A percentile compares a stretch with the other conserved stretches of the same genome.
Conservation (phyloP, 37 sponge, comb jelly and placozoan genomes). For the Aplysina aerophoba region DNA sequence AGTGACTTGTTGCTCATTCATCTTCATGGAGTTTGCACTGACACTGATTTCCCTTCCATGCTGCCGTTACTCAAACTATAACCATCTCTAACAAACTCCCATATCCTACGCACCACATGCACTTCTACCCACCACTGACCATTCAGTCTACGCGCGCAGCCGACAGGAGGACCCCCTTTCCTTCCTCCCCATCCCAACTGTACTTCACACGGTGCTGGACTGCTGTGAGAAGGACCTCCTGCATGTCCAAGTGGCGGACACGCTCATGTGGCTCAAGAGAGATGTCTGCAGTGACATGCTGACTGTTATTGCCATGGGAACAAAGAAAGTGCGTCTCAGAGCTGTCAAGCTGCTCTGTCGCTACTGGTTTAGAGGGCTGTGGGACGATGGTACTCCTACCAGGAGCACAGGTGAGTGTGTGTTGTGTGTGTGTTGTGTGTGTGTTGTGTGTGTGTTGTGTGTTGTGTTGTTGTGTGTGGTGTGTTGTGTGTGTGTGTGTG, state of each 20-base stretch:
- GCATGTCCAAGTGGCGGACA: slow-evolving; percentile 51
- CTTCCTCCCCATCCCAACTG: slow-evolving; percentile 30
- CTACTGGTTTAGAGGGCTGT: slow-evolving; percentile 64
- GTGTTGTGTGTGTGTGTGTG: slow-evolving; percentile 55
- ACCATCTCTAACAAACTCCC: too few species aligned
- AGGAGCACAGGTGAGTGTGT: slow-evolving; percentile 8
- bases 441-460: slow-evolving; percentile 51
- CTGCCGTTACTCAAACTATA: too few species aligned
- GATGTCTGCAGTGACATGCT: slow-evolving; percentile 66
- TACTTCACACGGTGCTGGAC: slow-evolving; percentile 62
- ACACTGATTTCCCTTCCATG: too few species aligned
- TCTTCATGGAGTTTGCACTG: too few species aligned
- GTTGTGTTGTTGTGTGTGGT: slow-evolving; percentile 44
- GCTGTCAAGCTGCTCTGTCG: slow-evolving; percentile 57
- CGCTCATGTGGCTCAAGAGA: slow-evolving; percentile 72
- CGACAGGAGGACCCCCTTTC: not conserved
- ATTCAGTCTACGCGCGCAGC: not conserved
- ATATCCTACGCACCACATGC: too few species aligned
- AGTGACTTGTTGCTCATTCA: too few species aligned
- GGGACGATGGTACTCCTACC: slow-evolving; percentile 18
- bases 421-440: slow-evolving; percentile 42
- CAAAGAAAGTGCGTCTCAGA: slow-evolving; percentile 32
- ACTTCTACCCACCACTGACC: not conserved
- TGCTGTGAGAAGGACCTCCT: not conserved
- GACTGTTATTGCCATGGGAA: slow-evolving; percentile 58